Evolutionary conservation across 2,888 invertebrate species (phyloP).

Genomic region (Timandra comae): DNA sequence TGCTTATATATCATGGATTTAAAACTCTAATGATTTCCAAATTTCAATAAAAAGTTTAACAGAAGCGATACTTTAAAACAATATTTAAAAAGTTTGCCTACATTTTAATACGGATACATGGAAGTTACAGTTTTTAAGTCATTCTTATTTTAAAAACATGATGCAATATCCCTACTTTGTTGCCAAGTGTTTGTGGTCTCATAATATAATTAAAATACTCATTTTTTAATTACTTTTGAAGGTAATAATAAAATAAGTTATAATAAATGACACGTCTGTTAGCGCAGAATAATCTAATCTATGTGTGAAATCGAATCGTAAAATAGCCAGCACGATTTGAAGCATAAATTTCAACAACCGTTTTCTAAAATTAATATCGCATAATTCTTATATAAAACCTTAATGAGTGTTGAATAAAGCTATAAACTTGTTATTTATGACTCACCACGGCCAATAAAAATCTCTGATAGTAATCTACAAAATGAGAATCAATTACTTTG

Average conservation of each 20-base stretch:
- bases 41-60: slow-evolving; percentile 2
- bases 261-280: slow-evolving; percentile 8
- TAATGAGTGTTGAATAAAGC: slow-evolving; percentile 71
- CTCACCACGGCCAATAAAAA: slow-evolving; percentile 42
- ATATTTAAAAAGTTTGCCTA: no score
- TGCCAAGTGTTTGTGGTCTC: no score
- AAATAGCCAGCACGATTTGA: slow-evolving; percentile 35
- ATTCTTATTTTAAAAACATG: no score
- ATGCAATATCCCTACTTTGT: no score
- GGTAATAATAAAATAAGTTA: no score
- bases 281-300: slow-evolving; percentile 13
- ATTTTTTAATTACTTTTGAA: no score
- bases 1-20: slow-evolving; percentile 27
- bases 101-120: no score
- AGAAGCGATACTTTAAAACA: no score
- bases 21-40: slow-evolving; percentile 10
- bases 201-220: no score
- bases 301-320: slow-evolving; percentile 31
- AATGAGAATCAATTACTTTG: slow-evolving; percentile 52
- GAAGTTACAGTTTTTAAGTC: no score
- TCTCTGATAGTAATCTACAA: slow-evolving; percentile 39
- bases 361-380: slow-evolving; percentile 71
- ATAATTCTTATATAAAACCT: slow-evolving; percentile 66
- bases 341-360: slow-evolving; percentile 52
- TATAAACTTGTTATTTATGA: slow-evolving; percentile 60